Evolutionary conservation across 2,113 vertebrate genomes (phyloP), one percentile per base, ranked within the genome.

Genomic region (Thinocorus orbignyianus): DNA sequence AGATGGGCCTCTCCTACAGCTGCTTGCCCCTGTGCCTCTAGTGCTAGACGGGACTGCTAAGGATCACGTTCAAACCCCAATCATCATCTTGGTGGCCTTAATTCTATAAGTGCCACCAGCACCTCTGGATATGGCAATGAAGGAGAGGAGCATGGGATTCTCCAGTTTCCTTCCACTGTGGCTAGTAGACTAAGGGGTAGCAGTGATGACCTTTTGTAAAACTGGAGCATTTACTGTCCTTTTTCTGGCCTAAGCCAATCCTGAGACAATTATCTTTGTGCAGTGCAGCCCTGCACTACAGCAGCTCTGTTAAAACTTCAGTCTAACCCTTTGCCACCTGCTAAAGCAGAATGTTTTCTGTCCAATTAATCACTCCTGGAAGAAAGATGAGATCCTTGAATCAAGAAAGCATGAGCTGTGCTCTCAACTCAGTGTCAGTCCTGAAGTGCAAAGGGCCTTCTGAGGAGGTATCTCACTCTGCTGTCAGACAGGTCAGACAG

Each of bases 281-380:
- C 64, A 88, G 49, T 69, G 68, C 60, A 90, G 54, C 16, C 68
- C 54, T 72, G 54, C 76, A 66, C 74, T 88, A 46, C 74, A 65
- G 79, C 85, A 83, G 76, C 76, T 87, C 79, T 77, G 79, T 86
- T n/a, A 92, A 92, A 95, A 93, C 93, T 86, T 88, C 55, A 73
- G 60, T 72, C 68, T 96, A 95, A 90, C 92, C 89, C 81, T 95
- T 95, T 94, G 93, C 71, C 90, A 91, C 76, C 88, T 88, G 81
- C 81, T 93, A 93, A 86, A 95, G 85, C 68, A 91, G 71, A 81
- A 87, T 92, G 81, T 94, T 96, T 97, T 94, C 90, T 88, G 82
- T 94, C 92, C 90, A 93, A 93, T 94, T 95, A 97, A 96, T 94
- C 85, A 88, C 42, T 92, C 51, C 64, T 66, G 90, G 85, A 95